Base-by-base conservation (phyloP, 2,888 invertebrate species). In the Cacoxenus indagator region DNA sequence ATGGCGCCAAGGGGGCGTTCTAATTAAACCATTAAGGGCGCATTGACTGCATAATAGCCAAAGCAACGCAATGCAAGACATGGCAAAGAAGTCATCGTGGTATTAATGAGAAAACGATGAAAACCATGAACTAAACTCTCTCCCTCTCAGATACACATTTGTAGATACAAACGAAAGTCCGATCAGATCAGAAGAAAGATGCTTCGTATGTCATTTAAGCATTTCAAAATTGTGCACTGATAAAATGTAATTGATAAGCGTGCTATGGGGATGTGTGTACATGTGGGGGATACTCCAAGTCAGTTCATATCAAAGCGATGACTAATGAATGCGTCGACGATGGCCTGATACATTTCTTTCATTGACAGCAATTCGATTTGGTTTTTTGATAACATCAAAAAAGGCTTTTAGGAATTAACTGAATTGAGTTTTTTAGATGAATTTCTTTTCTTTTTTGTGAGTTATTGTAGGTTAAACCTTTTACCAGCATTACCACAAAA, bases 11-110 rank as follows among this genome's bases (percentile, higher is more conserved):
- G 61, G 61, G 61, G 61, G 61, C 43, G 9, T 62, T 62, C 29
- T 62, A 62, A 62, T 62, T 62, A 62, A 62, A 62, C 45, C 61
- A 62, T 62, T 62, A 62, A 62, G 61, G 17, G 61, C 61, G 19
- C 61, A 62, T 62, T 62, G 61, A 45, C 61, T 62, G 59, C 59
- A 31, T 22, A 27, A 27, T n/a, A 11, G 14, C 55, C 6, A 0
- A 55, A 27, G n/a, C 24, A 55, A 55, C 26, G 27, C 9, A 27
- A 9, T 1, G 19, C 22, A 24, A 51, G 2, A 19, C 17, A 22
- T 17, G 19, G 48, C 22, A 51, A 51, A 51, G 48, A 51, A 17
- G 48, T 51, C 17, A 57, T 11, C 8, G 2, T 17, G 57, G 2
- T 29, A 57, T 11, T 24, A 14, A 54, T 59, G 61, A 61, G 22